Evolutionary conservation across 2,797 vertebrate species (phyloP).

Genomic region (Meda fulgida): DNA sequence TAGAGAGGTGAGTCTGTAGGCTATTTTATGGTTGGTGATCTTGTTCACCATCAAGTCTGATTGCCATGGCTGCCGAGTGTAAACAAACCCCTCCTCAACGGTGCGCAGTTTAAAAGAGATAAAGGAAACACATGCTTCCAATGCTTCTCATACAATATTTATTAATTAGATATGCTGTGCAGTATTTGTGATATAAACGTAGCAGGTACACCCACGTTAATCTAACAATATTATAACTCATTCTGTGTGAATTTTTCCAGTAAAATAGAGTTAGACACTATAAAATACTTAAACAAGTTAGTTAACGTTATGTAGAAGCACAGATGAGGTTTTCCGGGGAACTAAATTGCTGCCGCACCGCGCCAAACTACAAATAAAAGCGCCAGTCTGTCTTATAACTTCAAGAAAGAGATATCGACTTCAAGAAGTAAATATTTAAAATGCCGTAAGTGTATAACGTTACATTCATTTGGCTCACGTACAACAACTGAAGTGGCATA

Average conservation of each 20-base stretch:
- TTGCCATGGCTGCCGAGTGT: constrained; percentile 31
- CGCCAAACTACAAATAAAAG: constrained; percentile 57
- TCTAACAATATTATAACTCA: background rate
- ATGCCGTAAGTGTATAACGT: constrained; percentile 61
- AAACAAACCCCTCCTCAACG: background rate
- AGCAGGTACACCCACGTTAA: background rate
- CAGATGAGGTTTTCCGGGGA: constrained; percentile 43
- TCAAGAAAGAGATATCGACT: background rate
- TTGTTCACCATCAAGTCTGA: background rate
- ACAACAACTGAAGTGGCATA: background rate
- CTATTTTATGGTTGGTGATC: background rate
- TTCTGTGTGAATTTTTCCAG: fast-evolving
- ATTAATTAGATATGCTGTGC: background rate
- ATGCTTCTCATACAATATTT: background rate
- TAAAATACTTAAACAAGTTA: background rate
- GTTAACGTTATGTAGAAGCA: background rate
- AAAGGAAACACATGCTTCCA: constrained; percentile 33
- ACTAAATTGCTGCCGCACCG: constrained; percentile 45
- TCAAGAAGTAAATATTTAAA: background rate
- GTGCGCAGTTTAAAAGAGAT: constrained; percentile 40
- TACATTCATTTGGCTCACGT: no score
- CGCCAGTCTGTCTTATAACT: background rate
- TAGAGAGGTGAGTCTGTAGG: background rate
- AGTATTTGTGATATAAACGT: background rate
- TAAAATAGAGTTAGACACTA: background rate